These are phyloP conservation scores for Podabrus alpinus DNA, from an alignment of 2,888 invertebrate species.

Conservation along the genomic window DNA sequence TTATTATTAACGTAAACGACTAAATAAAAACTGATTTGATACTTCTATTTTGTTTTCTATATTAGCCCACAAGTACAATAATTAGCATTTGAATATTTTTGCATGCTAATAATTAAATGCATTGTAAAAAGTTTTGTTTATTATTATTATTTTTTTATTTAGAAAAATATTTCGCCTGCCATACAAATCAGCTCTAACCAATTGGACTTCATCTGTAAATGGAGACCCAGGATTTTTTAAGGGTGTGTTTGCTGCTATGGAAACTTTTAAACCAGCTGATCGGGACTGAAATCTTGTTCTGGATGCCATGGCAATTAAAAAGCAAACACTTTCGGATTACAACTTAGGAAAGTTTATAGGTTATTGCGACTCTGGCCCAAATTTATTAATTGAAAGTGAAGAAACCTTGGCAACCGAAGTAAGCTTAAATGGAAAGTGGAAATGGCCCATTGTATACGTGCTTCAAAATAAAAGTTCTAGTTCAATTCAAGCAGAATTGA, in stretches of 20 bases:
- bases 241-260: slow-evolving; percentile 13
- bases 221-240: slow-evolving; percentile 34
- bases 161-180: too few species aligned
- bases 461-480: slow-evolving; percentile 32
- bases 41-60: too few species aligned
- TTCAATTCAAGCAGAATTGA: slow-evolving; percentile 25
- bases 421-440: slow-evolving; percentile 16
- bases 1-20: too few species aligned
- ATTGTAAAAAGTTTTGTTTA: too few species aligned
- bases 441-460: slow-evolving; percentile 34
- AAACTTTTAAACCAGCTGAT: slow-evolving; percentile 24
- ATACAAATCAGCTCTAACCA: too few species aligned
- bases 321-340: slow-evolving; percentile 17
- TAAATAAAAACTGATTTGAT: too few species aligned
- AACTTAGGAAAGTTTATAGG: slow-evolving; percentile 14
- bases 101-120: too few species aligned
- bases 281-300: slow-evolving; percentile 22
- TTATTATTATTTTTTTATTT: too few species aligned
- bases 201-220: slow-evolving; percentile 29
- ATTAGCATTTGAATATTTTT: too few species aligned
- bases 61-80: too few species aligned
- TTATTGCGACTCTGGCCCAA: slow-evolving; percentile 27
- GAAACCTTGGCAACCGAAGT: slow-evolving; percentile 29
- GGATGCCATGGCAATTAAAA: slow-evolving; percentile 11
- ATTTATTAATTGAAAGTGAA: slow-evolving; percentile 20